phyloP scores from a whole-genome alignment of 2,797 vertebrate species.

The Onychomys leucogaster region DNA sequence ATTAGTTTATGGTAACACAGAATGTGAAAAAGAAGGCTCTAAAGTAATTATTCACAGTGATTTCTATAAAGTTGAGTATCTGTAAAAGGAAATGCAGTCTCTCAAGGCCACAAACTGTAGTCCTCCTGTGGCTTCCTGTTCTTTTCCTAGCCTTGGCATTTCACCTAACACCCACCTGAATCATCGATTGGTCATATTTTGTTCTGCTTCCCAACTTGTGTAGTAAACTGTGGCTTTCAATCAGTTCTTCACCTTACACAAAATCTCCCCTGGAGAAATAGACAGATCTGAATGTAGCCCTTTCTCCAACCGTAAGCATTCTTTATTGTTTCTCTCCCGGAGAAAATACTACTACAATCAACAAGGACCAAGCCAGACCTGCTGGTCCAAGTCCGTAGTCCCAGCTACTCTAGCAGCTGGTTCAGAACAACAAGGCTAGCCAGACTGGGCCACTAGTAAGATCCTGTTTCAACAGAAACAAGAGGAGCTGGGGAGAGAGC shows the following conservation, averaged over 20 bases:
- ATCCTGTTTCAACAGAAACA: background rate
- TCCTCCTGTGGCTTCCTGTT: background rate
- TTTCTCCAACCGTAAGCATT: conserved; percentile 34
- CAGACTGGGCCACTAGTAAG: background rate
- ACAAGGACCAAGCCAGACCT: background rate
- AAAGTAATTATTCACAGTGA: background rate
- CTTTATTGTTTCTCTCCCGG: conserved; percentile 25
- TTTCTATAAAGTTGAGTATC: conserved; percentile 12
- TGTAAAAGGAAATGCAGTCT: background rate
- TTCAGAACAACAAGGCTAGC: background rate
- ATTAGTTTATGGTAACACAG: background rate
- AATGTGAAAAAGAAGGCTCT: background rate
- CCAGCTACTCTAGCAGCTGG: background rate
- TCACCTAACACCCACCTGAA: background rate
- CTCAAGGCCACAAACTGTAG: background rate
- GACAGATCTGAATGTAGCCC: background rate
- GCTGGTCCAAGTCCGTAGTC: background rate
- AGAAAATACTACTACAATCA: conserved; percentile 33
- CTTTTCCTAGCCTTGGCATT: conserved; percentile 3
- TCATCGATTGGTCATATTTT: background rate
- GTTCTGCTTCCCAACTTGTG: background rate
- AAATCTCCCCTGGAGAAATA: conserved; percentile 23
- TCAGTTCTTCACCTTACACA: background rate
- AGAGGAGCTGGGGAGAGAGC: background rate
- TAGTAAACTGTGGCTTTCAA: conserved; percentile 12